phyloP scores from a whole-genome alignment of 92 coral and sea anemone species.

The Isaurus tuberculatus region DNA sequence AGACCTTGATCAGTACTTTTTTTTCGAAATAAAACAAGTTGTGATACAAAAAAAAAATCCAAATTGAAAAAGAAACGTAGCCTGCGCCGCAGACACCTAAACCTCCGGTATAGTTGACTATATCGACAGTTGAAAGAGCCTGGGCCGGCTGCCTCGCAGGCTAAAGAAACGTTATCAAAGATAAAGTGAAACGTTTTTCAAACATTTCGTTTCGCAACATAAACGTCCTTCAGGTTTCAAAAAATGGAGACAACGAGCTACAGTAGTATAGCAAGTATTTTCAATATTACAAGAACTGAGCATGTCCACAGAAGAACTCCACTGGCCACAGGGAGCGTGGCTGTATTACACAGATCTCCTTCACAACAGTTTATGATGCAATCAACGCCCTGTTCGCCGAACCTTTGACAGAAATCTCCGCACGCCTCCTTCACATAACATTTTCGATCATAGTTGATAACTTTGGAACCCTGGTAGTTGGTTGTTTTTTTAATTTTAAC shows the following conservation, averaged over 20 bases:
- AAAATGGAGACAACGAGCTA: not conserved
- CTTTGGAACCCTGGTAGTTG: slow-evolving; percentile 19
- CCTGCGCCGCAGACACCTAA: too few relatives aligned
- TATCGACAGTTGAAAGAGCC: too few relatives aligned
- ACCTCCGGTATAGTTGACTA: too few relatives aligned
- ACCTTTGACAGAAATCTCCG: slow-evolving; percentile 42
- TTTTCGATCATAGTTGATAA: slow-evolving; percentile 41
- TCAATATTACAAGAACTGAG: not conserved
- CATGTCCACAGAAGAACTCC: slow-evolving; percentile 13
- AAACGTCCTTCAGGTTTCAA: too few relatives aligned
- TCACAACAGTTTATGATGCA: slow-evolving; percentile 44
- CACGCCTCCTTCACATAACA: slow-evolving; percentile 48
- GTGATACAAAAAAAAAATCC: too few relatives aligned
- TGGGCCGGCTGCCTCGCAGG: too few relatives aligned
- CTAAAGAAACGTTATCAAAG: too few relatives aligned
- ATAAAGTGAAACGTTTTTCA: too few relatives aligned
- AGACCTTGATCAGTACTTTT: too few relatives aligned
- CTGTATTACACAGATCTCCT: slow-evolving; percentile 26
- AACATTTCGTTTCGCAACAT: too few relatives aligned
- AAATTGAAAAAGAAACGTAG: too few relatives aligned
- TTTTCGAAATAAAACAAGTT: too few relatives aligned
- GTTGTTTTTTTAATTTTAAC: slow-evolving; percentile 40
- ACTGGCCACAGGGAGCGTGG: not conserved
- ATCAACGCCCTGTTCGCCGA: not conserved
- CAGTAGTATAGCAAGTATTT: not conserved